phyloP scores from a whole-genome alignment of 2,797 vertebrate genomes.

The Lindbergichthys nudifrons region DNA sequence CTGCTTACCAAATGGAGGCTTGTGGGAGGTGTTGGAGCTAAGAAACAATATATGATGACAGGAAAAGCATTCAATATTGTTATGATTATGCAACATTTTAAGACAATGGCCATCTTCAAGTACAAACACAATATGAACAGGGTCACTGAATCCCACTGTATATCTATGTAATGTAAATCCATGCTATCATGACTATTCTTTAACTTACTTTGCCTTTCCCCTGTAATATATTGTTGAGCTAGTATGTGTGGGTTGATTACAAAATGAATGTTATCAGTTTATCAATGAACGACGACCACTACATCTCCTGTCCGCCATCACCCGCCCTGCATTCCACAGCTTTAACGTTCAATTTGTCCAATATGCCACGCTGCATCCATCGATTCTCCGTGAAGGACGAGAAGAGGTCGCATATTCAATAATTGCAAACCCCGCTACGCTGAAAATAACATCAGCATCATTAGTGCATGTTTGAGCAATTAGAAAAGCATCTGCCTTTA shows the following conservation, averaged over 20 bases:
- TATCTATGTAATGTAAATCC: neutral
- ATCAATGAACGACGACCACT: slow-evolving; percentile 3
- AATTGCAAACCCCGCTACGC: slow-evolving; percentile 67
- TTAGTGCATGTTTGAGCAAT: slow-evolving; percentile 69
- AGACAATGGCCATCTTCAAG: neutral
- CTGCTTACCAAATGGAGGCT: neutral
- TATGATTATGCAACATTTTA: neutral
- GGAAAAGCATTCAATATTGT: neutral
- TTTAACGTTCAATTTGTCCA: slow-evolving; percentile 22
- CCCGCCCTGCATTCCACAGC: neutral
- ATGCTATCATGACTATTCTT: neutral
- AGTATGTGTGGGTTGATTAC: slow-evolving; percentile 12
- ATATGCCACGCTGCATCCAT: slow-evolving; percentile 35
- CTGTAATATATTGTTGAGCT: neutral
- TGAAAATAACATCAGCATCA: slow-evolving; percentile 65
- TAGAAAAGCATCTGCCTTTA: slow-evolving; percentile 65
- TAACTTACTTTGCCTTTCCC: no score
- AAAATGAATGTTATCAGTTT: slow-evolving; percentile 23
- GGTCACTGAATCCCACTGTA: no score
- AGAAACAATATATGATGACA: neutral
- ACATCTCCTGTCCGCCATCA: neutral
- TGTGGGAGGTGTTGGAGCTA: neutral
- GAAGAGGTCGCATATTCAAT: slow-evolving; percentile 65
- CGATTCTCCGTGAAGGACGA: slow-evolving; percentile 56
- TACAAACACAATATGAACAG: neutral